phyloP scores from a whole-genome alignment of 2,113 vertebrate species.

The Tragulus kanchil region DNA sequence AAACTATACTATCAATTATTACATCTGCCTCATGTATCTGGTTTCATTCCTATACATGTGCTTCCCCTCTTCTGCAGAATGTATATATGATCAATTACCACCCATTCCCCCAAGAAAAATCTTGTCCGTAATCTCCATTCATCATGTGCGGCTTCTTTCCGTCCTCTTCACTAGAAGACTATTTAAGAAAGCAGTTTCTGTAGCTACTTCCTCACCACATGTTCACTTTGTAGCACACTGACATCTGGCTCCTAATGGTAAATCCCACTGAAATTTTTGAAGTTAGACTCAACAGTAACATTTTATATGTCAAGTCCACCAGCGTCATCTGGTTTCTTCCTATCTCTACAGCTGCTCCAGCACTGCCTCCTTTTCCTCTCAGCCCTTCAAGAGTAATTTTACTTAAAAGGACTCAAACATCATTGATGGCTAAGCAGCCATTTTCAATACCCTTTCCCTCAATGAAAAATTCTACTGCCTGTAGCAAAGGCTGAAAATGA shows the following conservation, averaged over 20 bases:
- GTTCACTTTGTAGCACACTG: neutral
- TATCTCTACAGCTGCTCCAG: neutral
- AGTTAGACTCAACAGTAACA: neutral
- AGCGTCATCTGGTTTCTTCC: neutral
- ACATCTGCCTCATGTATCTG: neutral
- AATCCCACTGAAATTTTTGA: neutral
- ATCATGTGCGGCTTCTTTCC: neutral
- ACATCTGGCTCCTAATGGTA: neutral
- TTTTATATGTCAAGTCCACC: neutral
- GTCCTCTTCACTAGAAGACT: neutral
- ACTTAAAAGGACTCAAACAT: neutral
- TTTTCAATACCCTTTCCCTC: neutral
- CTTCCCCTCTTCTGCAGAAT: neutral
- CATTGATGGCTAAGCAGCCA: neutral
- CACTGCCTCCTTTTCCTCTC: neutral
- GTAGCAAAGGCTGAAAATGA: neutral
- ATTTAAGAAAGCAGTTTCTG: neutral
- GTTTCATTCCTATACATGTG: neutral
- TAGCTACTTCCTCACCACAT: neutral
- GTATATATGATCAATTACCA: neutral
- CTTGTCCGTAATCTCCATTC: neutral
- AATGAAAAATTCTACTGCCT: neutral
- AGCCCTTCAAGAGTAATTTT: slow-evolving; percentile 1
- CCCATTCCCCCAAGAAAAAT: neutral
- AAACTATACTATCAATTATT: neutral